phyloP scores from a whole-genome alignment of 2,113 vertebrate species.

The Leucopternis melanops region DNA sequence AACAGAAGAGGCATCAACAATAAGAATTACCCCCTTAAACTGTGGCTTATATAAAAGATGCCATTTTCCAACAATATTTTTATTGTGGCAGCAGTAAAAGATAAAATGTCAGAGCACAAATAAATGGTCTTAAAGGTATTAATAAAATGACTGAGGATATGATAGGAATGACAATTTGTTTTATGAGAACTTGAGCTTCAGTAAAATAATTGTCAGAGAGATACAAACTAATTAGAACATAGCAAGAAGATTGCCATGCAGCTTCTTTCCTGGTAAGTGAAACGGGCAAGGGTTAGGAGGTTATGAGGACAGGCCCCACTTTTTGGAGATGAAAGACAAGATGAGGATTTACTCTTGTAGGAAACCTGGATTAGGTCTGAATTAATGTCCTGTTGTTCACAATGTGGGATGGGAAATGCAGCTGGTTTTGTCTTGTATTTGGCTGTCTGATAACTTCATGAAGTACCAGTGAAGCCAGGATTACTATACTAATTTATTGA shows the following conservation, averaged over 20 bases:
- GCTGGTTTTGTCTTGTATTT: neutral
- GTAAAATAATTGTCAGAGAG: neutral
- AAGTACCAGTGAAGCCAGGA: neutral
- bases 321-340: neutral
- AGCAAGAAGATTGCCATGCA: neutral
- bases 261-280: neutral
- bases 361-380: neutral
- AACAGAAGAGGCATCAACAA: neutral
- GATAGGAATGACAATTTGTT: neutral
- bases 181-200: neutral
- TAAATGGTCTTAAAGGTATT: neutral
- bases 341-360: neutral
- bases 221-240: neutral
- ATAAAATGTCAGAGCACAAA: neutral
- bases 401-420: neutral
- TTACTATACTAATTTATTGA: neutral
- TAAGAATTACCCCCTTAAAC: neutral
- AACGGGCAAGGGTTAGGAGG: neutral
- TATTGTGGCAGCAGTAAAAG: neutral
- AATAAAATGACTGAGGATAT: neutral
- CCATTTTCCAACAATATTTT: neutral
- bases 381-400: neutral
- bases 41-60: neutral
- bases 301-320: neutral
- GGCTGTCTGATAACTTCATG: neutral